These are phyloP conservation scores for Tadarida brasiliensis DNA, from an alignment of 2,797 vertebrate species.

Conservation along the genomic window DNA sequence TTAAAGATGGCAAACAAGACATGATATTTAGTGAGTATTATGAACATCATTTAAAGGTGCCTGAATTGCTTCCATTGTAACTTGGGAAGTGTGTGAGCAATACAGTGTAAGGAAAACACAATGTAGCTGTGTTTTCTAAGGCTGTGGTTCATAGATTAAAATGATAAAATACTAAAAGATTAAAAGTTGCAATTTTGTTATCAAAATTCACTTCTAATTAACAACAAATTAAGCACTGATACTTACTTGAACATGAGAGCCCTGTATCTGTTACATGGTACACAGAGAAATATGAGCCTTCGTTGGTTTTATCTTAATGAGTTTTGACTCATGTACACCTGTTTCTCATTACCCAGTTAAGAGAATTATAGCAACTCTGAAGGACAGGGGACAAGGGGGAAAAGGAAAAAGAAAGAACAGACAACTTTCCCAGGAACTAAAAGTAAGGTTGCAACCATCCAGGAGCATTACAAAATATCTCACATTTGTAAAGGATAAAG, in stretches of 20 bases:
- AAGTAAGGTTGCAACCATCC: neutral
- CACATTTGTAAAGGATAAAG: neutral
- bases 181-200: conserved; percentile 69
- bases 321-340: conserved; percentile 75
- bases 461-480: neutral
- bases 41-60: conserved; percentile 64
- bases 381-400: neutral
- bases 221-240: conserved; percentile 74
- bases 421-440: neutral
- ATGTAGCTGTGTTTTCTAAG: conserved; percentile 48
- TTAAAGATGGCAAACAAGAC: conserved; percentile 37
- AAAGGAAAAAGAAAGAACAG: neutral
- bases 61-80: neutral
- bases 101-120: neutral
- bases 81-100: neutral
- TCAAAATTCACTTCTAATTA: conserved; percentile 74
- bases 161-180: conserved; percentile 51
- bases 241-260: conserved; percentile 60
- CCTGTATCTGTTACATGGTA: conserved; percentile 61
- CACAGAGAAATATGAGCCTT: conserved; percentile 53
- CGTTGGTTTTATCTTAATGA: conserved; percentile 75
- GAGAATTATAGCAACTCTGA: neutral
- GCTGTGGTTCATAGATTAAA: conserved; percentile 76
- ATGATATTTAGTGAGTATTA: conserved; percentile 26
- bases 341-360: conserved; percentile 77